Evolutionary conservation across 2,888 invertebrate species (phyloP), one percentile per base, ranked within the genome.

Genomic region (Acanthosoma haemorrhoidale): DNA sequence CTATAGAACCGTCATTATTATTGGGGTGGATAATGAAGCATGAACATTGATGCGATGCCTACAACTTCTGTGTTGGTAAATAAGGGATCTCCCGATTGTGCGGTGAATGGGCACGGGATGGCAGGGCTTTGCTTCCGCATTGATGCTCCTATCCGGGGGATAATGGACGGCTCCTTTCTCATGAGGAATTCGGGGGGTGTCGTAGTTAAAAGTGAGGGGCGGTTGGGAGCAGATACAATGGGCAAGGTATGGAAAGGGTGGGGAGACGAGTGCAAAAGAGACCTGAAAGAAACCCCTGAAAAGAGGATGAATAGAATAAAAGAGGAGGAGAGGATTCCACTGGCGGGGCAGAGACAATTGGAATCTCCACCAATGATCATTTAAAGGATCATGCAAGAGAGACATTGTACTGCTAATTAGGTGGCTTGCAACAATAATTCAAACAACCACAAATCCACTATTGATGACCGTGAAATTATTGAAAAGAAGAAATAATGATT

Each of bases 181-280:
- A 51, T 25, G n/a, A 51, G 51, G 51, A 51, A 51, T 51, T 51
- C 25, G 25, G 51, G n/a, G n/a, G 51, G 51, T 51, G 51, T 51
- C 25, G 63, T 38, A 63, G 38, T 63, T 38, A 63, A 63, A 63
- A 63, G 38, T 34, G 38, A 63, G 63, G 63, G n/a, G n/a, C n/a
- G n/a, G n/a, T n/a, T n/a, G n/a, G n/a, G 51, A 25, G 51, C 51
- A 51, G 51, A 51, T 51, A 51, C 51, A 51, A 51, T 51, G 51
- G 51, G 51, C 11, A 25, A 25, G 18, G 36, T 63, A 63, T 21
- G 21, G 25, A 38, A 21, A 63, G 38, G 38, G 18, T 25, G 39
- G 15, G 18, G 9, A 9, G 9, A 9, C n/a, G 39, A 60, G 36
- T 15, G 34, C 34, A 32, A 60, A 34, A 16, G 32, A 60, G 32